Percentiles rank a stretch among this genome's conserved stretches.
These are phyloP conservation scores for Drosophila nr. medialis DNA, from an alignment of 2,888 invertebrate species.

Conservation along the genomic window DNA sequence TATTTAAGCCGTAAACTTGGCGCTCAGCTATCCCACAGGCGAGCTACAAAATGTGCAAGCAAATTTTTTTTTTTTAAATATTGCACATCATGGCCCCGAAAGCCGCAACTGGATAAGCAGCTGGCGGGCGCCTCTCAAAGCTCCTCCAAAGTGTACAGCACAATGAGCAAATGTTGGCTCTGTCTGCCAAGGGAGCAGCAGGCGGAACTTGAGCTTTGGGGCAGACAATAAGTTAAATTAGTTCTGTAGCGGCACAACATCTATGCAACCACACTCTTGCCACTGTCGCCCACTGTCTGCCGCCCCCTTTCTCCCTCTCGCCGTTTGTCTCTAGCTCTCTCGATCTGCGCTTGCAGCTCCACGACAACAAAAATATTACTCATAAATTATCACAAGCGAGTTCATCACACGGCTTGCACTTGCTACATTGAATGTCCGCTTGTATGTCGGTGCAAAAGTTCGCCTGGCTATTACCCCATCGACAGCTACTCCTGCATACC, in stretches of 20 bases:
- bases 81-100: slow-evolving; percentile 31
- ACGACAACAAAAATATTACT: slow-evolving; percentile 70
- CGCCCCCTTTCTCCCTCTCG: background rate
- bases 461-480: slow-evolving; percentile 37
- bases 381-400: slow-evolving; percentile 78
- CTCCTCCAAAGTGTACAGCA: background rate
- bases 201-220: slow-evolving; percentile 9
- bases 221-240: slow-evolving; percentile 49
- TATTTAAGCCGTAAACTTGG: slow-evolving; percentile 24
- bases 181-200: slow-evolving; percentile 1
- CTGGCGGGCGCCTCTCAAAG: background rate
- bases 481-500: slow-evolving; percentile 20
- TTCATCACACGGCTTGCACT: slow-evolving; percentile 67
- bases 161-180: slow-evolving; percentile 5
- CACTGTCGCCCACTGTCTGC: background rate
- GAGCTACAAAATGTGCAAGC: slow-evolving; percentile 24
- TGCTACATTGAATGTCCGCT: slow-evolving; percentile 29
- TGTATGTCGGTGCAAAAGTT: slow-evolving; percentile 55
- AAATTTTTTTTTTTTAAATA: slow-evolving; percentile 15
- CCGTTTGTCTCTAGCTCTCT: background rate
- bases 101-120: slow-evolving; percentile 36
- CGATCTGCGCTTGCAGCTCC: slow-evolving; percentile 9
- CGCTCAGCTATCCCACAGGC: background rate
- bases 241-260: slow-evolving; percentile 24
- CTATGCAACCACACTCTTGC: slow-evolving; percentile 1